phyloP scores from a whole-genome alignment of 2,797 vertebrate species.

The Pristis pectinata region DNA sequence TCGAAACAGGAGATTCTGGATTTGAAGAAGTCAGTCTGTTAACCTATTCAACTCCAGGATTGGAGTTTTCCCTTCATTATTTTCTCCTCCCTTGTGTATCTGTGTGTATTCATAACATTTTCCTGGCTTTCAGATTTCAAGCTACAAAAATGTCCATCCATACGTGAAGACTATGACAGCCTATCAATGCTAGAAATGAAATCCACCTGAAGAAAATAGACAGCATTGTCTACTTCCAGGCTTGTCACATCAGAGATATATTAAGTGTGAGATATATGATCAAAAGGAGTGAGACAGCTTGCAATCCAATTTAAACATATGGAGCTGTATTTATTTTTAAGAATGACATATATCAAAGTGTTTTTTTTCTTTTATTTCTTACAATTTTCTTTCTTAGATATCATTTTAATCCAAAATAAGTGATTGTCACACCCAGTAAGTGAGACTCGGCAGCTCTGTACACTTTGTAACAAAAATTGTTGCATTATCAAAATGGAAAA shows the following conservation, averaged over 20 bases:
- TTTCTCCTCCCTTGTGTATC: neutral
- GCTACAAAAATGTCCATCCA: neutral
- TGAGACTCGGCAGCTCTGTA: neutral
- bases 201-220: constrained; percentile 25
- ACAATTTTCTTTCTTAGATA: constrained; percentile 8
- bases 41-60: constrained; percentile 17
- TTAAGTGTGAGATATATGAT: constrained; percentile 20
- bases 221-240: constrained; percentile 23
- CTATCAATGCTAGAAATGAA: neutral
- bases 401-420: constrained; percentile 12
- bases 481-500: neutral
- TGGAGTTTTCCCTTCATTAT: neutral
- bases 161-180: neutral
- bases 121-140: neutral
- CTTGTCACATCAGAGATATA: constrained; percentile 13
- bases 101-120: neutral
- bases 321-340: constrained; percentile 34
- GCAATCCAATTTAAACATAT: neutral
- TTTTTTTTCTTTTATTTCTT: neutral
- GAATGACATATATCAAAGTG: constrained; percentile 26
- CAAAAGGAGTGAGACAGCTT: neutral
- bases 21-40: neutral
- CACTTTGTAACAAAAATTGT: neutral
- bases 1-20: constrained; percentile 13
- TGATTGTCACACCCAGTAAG: neutral